phyloP scores from a whole-genome alignment of 1,140 invertebrate species.

The Mylabris phalerata region DNA sequence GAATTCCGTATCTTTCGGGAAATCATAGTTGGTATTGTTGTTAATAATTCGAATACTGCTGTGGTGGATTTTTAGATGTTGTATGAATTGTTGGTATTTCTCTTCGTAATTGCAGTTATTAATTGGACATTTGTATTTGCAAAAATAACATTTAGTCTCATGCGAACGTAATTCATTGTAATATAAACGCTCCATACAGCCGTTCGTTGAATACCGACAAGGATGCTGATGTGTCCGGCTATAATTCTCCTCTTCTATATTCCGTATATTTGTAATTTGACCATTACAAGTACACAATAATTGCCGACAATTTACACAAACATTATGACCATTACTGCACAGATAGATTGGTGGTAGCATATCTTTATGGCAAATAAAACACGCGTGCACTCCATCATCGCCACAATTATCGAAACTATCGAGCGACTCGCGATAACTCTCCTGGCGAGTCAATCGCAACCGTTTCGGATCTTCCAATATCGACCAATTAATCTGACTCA shows the following conservation, averaged over 20 bases:
- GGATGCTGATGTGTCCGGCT: constrained; percentile 18
- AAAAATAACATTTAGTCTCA: constrained; percentile 32
- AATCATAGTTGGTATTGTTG: constrained; percentile 21
- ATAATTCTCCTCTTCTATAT: constrained; percentile 30
- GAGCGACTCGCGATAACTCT: no score
- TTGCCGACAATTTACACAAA: constrained; percentile 25
- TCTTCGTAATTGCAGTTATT: constrained; percentile 24
- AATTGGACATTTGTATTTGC: constrained; percentile 26
- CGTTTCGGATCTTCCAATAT: constrained; percentile 3
- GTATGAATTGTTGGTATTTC: constrained; percentile 20
- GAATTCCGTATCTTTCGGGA: constrained; percentile 27
- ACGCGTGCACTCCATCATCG: constrained; percentile 20
- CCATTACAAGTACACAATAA: constrained; percentile 25
- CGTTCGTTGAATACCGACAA: constrained; percentile 27
- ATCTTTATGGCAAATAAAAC: constrained; percentile 24
- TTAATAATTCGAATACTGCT: constrained; percentile 26
- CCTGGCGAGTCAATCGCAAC: no score
- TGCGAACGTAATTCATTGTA: constrained; percentile 29
- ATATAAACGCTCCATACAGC: constrained; percentile 25
- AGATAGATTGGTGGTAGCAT: constrained; percentile 32
- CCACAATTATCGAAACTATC: constrained; percentile 1
- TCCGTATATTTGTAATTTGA: constrained; percentile 26
- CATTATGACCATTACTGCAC: constrained; percentile 27
- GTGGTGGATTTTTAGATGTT: constrained; percentile 31
- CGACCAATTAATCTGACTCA: constrained; percentile 1